A percentile compares a stretch with the other conserved stretches of the same genome.
phyloP scores from a whole-genome alignment of 2,797 vertebrate genomes.

The Tachyglossus aculeatus region DNA sequence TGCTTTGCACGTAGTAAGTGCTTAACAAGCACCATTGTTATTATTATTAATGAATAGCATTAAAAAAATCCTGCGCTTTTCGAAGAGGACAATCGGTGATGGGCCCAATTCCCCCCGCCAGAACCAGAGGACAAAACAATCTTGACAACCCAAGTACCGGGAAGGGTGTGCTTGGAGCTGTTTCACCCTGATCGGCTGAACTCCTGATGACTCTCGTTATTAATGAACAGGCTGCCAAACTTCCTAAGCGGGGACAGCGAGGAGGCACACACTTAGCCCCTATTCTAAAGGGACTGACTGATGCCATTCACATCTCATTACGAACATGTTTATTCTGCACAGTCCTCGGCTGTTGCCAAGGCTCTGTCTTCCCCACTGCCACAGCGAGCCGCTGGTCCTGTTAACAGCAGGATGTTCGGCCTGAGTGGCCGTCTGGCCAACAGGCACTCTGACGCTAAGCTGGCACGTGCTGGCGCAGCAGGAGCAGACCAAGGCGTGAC shows the following conservation, averaged over 20 bases:
- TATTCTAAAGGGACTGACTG: slow-evolving; percentile 76
- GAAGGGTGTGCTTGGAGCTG: slow-evolving; percentile 40
- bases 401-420: slow-evolving; percentile 80
- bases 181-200: slow-evolving; percentile 69
- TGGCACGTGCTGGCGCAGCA: slow-evolving; percentile 96
- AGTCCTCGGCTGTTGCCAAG: slow-evolving; percentile 77
- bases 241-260: slow-evolving; percentile 66
- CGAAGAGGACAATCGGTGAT: slow-evolving; percentile 38
- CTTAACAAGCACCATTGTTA: no score
- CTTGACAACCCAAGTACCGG: slow-evolving; percentile 34
- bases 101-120: slow-evolving; percentile 33
- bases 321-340: slow-evolving; percentile 78
- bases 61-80: slow-evolving; percentile 10
- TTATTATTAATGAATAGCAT: no score
- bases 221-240: slow-evolving; percentile 85
- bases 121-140: slow-evolving; percentile 32
- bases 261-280: slow-evolving; percentile 69
- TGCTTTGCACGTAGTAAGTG: no score
- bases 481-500: slow-evolving; percentile 89
- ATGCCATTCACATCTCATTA: slow-evolving; percentile 86
- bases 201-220: slow-evolving; percentile 78
- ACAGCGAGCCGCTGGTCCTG: slow-evolving; percentile 80
- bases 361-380: slow-evolving; percentile 72
- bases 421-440: slow-evolving; percentile 85
- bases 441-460: slow-evolving; percentile 78